Evolutionary conservation across 2,888 invertebrate genomes (phyloP), one percentile per base, ranked within the genome.

Genomic region (Acleris sparsana): DNA sequence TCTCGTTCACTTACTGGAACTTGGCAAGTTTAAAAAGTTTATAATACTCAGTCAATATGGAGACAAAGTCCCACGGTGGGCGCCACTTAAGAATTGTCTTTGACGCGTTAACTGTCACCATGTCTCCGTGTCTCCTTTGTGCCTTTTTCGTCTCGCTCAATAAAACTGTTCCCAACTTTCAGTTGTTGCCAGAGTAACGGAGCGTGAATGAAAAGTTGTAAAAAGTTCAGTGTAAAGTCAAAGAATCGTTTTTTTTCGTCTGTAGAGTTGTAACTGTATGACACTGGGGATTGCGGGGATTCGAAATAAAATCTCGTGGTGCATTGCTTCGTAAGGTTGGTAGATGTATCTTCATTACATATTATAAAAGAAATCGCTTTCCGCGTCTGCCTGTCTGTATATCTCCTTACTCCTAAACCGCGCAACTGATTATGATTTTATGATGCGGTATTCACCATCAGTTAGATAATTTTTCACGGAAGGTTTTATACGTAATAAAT

Each of bases 41-140:
- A 7, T 7, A 43, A 43, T 43, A 43, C 33, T n/a, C 44, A 46
- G 46, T 46, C 46, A 46, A 46, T n/a, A 16, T n/a, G 46, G 17
- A n/a, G 43, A 43, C 22, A 79, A 72, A 70, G 79, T 68, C 74
- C 80, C 79, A 69, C 71, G 79, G 71, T 80, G 80, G 83, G 80
- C 80, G 82, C 80, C 82, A 80, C 77, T 74, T 75, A 72, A 67
- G 67, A 55, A 39, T 55, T 57, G 71, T 73, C 71, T 73, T 75
- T 75, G 75, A 77, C 76, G 76, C 81, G 75, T 79, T 81, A 77
- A 80, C 80, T 84, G 81, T 82, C 80, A 82, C 81, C 76, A 33
- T 33, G 74, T 72, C 70, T 71, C 75, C 75, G 76, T 75, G 72
- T 74, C 74, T 62, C 67, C 51, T 68, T 71, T 70, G 64, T 72